Percentiles rank a stretch among this genome's conserved stretches.
Conservation (phyloP, 1,140 invertebrate genomes). For the Hypothenemus hampei region DNA sequence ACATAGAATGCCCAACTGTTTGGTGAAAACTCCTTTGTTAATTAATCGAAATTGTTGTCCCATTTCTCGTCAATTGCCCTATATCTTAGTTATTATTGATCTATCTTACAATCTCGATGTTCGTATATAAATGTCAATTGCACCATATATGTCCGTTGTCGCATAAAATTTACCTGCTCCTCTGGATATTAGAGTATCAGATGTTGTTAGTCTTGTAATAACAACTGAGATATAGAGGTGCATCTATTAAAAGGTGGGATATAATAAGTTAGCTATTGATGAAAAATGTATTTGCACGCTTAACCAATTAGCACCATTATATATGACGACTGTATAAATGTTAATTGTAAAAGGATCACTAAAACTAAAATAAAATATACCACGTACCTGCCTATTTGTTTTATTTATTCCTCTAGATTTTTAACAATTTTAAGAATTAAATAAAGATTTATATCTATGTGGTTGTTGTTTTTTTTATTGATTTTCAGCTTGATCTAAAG, state of each 20-base stretch:
- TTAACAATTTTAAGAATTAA: no score
- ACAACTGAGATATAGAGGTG: conserved; percentile 15
- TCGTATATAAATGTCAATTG: conserved; percentile 10
- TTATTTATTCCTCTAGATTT: no score
- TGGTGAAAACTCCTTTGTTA: conserved; percentile 1
- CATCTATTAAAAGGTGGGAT: conserved; percentile 13
- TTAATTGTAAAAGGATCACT: conserved; percentile 25
- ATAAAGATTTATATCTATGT: no score
- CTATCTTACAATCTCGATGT: background rate
- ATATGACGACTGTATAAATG: conserved; percentile 29
- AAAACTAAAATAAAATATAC: conserved; percentile 22
- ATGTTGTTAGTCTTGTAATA: conserved; percentile 2
- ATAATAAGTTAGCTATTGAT: conserved; percentile 23
- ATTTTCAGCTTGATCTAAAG: no score
- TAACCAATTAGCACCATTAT: conserved; percentile 27
- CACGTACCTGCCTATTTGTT: no score
- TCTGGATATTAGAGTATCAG: no score
- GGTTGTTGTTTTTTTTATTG: no score
- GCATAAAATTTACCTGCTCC: no score
- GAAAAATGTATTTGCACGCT: conserved; percentile 27
- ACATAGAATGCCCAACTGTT: conserved; percentile 1
- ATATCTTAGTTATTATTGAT: conserved; percentile 12
- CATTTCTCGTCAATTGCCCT: conserved; percentile 16
- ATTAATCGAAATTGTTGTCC: conserved; percentile 10
- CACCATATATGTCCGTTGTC: conserved; percentile 13